Evolutionary conservation across 2,888 invertebrate species (phyloP).

Genomic region (Scaptodrosophila latifasciaeformis): DNA sequence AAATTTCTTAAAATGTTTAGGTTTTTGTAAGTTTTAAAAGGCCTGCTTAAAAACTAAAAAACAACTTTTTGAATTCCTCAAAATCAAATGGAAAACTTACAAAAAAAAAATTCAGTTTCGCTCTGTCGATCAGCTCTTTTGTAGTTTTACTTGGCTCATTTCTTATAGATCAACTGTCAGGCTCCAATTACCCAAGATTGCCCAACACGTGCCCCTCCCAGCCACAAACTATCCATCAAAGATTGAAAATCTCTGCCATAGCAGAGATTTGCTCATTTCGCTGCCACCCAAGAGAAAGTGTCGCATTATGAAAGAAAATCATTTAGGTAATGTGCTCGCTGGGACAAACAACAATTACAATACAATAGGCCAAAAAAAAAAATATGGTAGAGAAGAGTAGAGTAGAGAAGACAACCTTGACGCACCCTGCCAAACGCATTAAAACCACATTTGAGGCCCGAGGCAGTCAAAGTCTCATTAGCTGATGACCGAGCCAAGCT

Average conservation of each 20-base stretch:
- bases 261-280: constrained; percentile 4
- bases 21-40: too few relatives aligned
- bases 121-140: too few relatives aligned
- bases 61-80: too few relatives aligned
- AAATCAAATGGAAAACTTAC: too few relatives aligned
- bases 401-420: constrained; percentile 1
- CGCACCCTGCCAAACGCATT: constrained; percentile 47
- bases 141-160: too few relatives aligned
- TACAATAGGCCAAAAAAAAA: constrained; percentile 5
- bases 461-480: background rate
- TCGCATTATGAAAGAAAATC: constrained; percentile 1
- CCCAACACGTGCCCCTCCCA: background rate
- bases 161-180: too few relatives aligned
- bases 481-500: background rate
- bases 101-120: too few relatives aligned
- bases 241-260: background rate
- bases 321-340: background rate
- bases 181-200: constrained; percentile 3
- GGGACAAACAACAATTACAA: background rate
- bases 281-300: background rate
- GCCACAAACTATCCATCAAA: background rate
- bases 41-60: too few relatives aligned
- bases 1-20: too few relatives aligned
- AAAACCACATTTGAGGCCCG: constrained; percentile 57
- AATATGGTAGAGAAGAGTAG: background rate